Percentiles rank a stretch among this genome's conserved stretches.
These are phyloP conservation scores for Choloepus didactylus DNA, from an alignment of 2,797 vertebrate genomes.

Conservation along the genomic window DNA sequence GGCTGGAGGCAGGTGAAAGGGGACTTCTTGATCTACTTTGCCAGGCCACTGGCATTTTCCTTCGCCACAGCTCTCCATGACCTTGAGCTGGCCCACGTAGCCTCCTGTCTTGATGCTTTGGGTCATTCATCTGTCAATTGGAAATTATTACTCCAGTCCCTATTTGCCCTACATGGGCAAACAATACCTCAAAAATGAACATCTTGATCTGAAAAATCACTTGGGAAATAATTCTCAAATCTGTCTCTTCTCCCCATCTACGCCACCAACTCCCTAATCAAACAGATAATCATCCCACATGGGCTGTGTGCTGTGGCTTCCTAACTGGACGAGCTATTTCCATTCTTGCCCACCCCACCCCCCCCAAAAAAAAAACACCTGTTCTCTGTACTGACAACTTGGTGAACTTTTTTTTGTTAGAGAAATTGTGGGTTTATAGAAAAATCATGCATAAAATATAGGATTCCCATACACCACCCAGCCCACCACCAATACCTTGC, in stretches of 20 bases:
- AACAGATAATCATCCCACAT: neutral
- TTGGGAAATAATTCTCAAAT: neutral
- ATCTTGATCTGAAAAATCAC: constrained; percentile 18
- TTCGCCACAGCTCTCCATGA: neutral
- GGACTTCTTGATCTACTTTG: neutral
- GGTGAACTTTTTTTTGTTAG: neutral
- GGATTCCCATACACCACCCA: too few relatives aligned
- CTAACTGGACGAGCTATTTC: neutral
- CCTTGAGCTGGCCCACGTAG: constrained; percentile 24
- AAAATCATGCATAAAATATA: too few relatives aligned
- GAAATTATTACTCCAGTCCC: neutral
- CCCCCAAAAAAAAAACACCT: neutral
- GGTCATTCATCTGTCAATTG: constrained; percentile 48
- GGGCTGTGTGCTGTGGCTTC: neutral
- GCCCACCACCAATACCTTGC: too few relatives aligned
- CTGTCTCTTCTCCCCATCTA: neutral
- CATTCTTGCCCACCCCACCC: neutral
- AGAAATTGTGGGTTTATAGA: too few relatives aligned
- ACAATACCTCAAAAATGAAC: constrained; percentile 42
- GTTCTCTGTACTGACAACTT: neutral
- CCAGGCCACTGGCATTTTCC: neutral
- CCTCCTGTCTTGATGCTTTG: neutral
- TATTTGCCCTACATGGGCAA: neutral
- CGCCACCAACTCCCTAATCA: neutral
- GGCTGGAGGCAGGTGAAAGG: neutral